Conservation (phyloP, 2,113 vertebrate genomes). For the Struthidea cinerea region DNA sequence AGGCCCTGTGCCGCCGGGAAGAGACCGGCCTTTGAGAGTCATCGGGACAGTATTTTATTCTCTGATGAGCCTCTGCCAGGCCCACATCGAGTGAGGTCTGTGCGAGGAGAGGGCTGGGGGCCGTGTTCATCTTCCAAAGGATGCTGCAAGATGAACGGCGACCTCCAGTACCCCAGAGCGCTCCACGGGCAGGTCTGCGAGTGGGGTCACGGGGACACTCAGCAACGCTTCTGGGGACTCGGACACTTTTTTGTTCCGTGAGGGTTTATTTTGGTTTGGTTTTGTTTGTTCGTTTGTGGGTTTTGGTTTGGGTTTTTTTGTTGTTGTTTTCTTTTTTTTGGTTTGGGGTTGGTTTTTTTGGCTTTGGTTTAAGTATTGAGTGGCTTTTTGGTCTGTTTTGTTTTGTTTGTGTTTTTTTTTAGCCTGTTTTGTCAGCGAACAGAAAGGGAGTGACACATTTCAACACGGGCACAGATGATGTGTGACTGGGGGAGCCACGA, state of each 20-base stretch:
- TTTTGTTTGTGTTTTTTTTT: not conserved
- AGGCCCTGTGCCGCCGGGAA: not conserved
- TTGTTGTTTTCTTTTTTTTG: not conserved
- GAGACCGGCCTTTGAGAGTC: rapidly evolving
- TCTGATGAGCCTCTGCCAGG: not conserved
- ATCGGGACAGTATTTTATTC: not conserved
- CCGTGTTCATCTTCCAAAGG: not conserved
- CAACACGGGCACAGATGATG: not conserved
- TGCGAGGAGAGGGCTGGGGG: not conserved
- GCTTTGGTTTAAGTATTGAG: not conserved
- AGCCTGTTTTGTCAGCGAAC: not conserved
- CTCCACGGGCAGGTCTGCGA: not conserved
- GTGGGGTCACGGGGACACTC: not conserved
- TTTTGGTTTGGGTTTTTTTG: not conserved
- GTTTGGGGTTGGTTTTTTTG: not conserved
- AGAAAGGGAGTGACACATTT: not conserved
- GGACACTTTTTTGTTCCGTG: not conserved
- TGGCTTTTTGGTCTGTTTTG: not conserved
- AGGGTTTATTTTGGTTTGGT: not conserved
- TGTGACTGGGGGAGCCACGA: not conserved
- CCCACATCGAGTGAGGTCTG: not conserved
- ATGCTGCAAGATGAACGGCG: not conserved
- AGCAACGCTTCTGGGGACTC: not conserved
- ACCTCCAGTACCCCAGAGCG: not conserved
- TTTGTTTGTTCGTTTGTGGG: not conserved